Conservation (phyloP, 2,888 invertebrate genomes). For the Nomada lathburiana region DNA sequence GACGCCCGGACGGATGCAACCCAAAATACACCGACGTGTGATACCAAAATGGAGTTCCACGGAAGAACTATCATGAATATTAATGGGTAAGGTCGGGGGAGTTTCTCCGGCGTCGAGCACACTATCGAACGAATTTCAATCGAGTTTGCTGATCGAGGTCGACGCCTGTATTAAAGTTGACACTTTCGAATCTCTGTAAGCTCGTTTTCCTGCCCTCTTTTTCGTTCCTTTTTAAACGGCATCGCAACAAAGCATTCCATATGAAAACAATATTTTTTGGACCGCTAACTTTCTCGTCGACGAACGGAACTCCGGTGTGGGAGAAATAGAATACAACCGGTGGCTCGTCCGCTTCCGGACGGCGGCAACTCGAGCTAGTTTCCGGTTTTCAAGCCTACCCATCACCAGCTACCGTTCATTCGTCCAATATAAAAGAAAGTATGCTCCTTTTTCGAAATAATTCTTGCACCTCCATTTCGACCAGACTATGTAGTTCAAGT, state of each 20-base stretch:
- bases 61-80: slow-evolving; percentile 63
- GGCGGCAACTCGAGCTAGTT: slow-evolving; percentile 68
- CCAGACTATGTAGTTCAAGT: background rate
- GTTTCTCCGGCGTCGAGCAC: slow-evolving; percentile 52
- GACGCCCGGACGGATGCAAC: slow-evolving; percentile 38
- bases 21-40: slow-evolving; percentile 40
- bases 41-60: slow-evolving; percentile 59
- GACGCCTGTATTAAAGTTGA: slow-evolving; percentile 55
- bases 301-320: slow-evolving; percentile 53
- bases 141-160: slow-evolving; percentile 53
- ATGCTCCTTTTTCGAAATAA: background rate
- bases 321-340: slow-evolving; percentile 37
- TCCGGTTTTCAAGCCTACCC: slow-evolving; percentile 78
- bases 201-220: background rate
- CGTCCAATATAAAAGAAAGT: too few species aligned
- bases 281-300: slow-evolving; percentile 56
- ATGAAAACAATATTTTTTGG: background rate
- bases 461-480: background rate
- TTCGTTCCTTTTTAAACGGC: background rate
- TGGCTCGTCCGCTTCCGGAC: slow-evolving; percentile 68
- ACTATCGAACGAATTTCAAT: slow-evolving; percentile 52
- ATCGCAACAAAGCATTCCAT: background rate
- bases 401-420: background rate
- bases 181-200: slow-evolving; percentile 64
- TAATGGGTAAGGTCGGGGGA: slow-evolving; percentile 66